These are phyloP conservation scores for Corynorhinus townsendii DNA, from an alignment of 2,113 vertebrate genomes.

Conservation along the genomic window DNA sequence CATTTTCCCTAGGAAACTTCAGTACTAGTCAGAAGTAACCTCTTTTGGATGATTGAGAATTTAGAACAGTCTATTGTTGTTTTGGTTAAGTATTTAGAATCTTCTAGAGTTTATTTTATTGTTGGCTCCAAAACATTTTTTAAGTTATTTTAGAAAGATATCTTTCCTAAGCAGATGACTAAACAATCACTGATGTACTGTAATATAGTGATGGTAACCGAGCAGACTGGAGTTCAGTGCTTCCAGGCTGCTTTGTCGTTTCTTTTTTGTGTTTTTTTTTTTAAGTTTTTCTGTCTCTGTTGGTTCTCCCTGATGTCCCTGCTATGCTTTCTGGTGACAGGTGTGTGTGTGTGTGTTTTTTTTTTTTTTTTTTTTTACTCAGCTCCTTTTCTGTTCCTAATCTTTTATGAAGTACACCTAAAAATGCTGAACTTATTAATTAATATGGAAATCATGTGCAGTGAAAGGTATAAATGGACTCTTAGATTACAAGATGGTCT, in stretches of 20 bases:
- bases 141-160: background rate
- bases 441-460: background rate
- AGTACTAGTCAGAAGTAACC: background rate
- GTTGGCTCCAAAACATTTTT: constrained; percentile 2
- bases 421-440: constrained; percentile 1
- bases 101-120: constrained; percentile 3
- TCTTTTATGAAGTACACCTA: constrained; percentile 18
- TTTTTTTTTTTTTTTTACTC: background rate
- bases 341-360: no score
- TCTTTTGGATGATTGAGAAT: background rate
- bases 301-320: background rate
- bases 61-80: background rate
- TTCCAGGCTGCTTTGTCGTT: background rate
- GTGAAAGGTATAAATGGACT: background rate
- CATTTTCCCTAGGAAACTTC: background rate
- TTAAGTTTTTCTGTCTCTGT: background rate
- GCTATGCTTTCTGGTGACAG: background rate
- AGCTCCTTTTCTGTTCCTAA: constrained; percentile 1
- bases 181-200: background rate
- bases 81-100: constrained; percentile 33
- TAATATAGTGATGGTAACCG: background rate
- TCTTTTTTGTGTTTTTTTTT: background rate
- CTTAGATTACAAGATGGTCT: background rate
- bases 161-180: background rate
- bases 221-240: background rate